A percentile compares a stretch with the other conserved stretches of the same genome.
Evolutionary conservation across 2,797 vertebrate species (phyloP).

Genomic region (Paramormyrops hopkinsi): DNA sequence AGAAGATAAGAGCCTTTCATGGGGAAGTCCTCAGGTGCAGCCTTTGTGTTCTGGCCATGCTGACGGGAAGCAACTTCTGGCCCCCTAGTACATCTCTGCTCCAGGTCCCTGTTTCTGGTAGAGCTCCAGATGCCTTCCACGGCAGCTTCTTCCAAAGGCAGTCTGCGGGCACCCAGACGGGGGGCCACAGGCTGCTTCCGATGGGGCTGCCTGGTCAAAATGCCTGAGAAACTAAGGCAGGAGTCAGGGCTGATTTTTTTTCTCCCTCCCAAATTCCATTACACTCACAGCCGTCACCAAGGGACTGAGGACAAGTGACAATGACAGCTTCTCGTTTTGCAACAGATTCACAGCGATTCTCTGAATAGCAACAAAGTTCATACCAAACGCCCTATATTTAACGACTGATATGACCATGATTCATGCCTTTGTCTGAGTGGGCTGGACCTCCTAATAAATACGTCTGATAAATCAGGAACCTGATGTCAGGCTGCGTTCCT

Average conservation of each 20-base stretch:
- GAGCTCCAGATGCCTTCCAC: background rate
- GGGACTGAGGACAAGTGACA: background rate
- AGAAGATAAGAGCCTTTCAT: background rate
- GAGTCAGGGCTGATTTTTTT: background rate
- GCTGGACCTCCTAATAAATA: constrained; percentile 1
- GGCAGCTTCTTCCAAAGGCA: constrained; percentile 12
- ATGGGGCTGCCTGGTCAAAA: background rate
- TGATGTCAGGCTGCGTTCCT: background rate
- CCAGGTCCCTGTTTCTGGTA: constrained; percentile 20
- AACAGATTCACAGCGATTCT: background rate
- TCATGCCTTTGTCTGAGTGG: constrained; percentile 20
- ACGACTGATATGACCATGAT: background rate
- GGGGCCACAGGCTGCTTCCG: background rate
- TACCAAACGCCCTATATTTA: constrained; percentile 11
- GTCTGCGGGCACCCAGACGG: background rate
- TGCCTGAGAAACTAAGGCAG: constrained; percentile 5
- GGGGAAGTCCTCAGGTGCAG: background rate
- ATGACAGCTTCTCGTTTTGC: background rate
- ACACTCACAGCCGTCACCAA: background rate
- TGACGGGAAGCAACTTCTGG: constrained; percentile 33
- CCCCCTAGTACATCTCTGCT: constrained; percentile 29
- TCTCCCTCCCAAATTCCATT: background rate
- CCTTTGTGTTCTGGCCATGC: background rate
- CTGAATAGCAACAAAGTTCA: background rate
- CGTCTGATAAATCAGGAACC: background rate